Evolutionary conservation across 1,140 invertebrate genomes (phyloP), one percentile per base, ranked within the genome.

Genomic region (Monochamus saltuarius): DNA sequence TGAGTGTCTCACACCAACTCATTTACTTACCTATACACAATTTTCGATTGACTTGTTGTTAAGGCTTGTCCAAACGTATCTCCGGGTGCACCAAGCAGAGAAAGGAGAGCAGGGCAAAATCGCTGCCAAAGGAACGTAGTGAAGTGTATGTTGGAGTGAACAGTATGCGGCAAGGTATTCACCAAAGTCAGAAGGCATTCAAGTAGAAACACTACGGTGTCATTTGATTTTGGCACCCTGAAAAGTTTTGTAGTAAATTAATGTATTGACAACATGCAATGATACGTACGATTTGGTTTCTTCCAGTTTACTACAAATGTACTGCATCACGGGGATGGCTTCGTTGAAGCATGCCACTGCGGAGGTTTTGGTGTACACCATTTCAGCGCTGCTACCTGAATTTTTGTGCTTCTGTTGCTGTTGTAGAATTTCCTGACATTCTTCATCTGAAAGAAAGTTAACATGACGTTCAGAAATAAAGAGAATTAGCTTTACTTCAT

Each of bases 71-170:
- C 85, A 58, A 84, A 85, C 29, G 85, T 83, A 64, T 81, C 74
- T 1, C 80, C 79, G 1, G 90, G 91, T 14, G 89, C 88, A 0
- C 93, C 93, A 1, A 97, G 81, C 53, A 95, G 87, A 0, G 90
- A 89, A 46, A 95, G 90, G 56, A 97, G 79, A 2, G 89, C 87
- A 0, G 94, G 94, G 71, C 92, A 95, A 66, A 97, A 88, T 67
- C 93, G 89, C 75, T 96, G 92, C 94, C 94, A 94, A 0, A 93
- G 77, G 66, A 92, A 92, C 2, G 89, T 90, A 8, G 89, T 91
- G 65, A 93, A 92, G 71, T 92, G 90, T 8, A 84, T 82, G 75
- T 92, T 92, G 4, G 85, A 86, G 69, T 90, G 88, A 2, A 92
- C 89, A 67, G 87, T 86, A 65, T 89, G 87, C 0, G 90, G 90